Evolutionary conservation across 2,113 vertebrate species (phyloP).

Genomic region (Pomatorhinus ruficollis): DNA sequence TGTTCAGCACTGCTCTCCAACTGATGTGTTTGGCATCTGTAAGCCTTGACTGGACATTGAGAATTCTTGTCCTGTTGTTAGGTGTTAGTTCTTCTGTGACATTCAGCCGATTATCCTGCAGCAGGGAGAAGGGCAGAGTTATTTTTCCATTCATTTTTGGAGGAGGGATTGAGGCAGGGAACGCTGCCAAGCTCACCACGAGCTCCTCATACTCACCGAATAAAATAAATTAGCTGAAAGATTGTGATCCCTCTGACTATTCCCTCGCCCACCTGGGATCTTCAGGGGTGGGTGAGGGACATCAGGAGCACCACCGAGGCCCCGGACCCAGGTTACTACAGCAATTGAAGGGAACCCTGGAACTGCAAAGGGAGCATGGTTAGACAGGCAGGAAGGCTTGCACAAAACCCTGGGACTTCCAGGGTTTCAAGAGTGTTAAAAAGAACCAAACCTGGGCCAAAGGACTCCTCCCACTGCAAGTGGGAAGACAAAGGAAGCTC

Average conservation of each 20-base stretch:
- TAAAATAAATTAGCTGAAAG: constrained; percentile 97
- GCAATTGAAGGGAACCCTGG: constrained; percentile 86
- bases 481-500: background rate
- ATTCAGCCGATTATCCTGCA: constrained; percentile 93
- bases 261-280: constrained; percentile 99
- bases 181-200: rapidly evolving
- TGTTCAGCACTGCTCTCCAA: constrained; percentile 91
- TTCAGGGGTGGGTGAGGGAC: constrained; percentile 99
- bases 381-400: background rate
- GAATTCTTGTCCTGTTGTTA: constrained; percentile 86
- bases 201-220: constrained; percentile 84
- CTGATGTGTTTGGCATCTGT: constrained; percentile 84
- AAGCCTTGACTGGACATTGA: constrained; percentile 89
- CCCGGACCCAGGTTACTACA: constrained; percentile 99
- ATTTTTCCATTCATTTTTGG: background rate
- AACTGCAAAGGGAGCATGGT: constrained; percentile 64
- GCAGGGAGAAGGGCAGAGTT: background rate
- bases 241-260: constrained; percentile 99
- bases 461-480: background rate
- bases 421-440: background rate
- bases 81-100: constrained; percentile 92
- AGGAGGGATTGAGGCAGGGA: background rate
- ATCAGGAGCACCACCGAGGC: constrained; percentile 99
- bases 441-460: background rate
- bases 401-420: background rate